Conservation (phyloP, 2,888 invertebrate genomes). For the Erynnis tages region DNA sequence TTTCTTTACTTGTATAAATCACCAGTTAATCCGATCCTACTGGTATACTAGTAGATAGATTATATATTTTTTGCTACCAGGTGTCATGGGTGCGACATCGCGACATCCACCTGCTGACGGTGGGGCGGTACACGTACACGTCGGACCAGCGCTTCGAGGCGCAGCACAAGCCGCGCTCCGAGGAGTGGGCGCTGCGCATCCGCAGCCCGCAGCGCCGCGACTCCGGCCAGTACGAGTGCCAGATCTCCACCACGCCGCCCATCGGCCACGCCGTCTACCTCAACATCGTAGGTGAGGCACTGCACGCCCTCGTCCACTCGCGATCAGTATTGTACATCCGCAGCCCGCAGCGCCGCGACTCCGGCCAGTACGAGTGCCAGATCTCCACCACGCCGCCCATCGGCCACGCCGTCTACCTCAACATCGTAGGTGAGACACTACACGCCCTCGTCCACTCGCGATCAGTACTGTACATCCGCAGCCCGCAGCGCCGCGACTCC, state of each 20-base stretch:
- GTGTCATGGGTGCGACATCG: slow-evolving; percentile 96
- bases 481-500: too few species aligned
- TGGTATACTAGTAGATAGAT: too few species aligned
- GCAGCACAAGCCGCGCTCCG: slow-evolving; percentile 91
- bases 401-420: too few species aligned
- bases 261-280: slow-evolving; percentile 89
- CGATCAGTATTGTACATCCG: too few species aligned
- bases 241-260: slow-evolving; percentile 93
- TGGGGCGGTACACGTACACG: slow-evolving; percentile 94
- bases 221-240: slow-evolving; percentile 93
- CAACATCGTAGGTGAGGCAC: slow-evolving; percentile 89
- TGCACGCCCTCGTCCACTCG: background rate
- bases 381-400: too few species aligned
- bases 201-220: slow-evolving; percentile 88
- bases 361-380: too few species aligned
- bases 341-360: too few species aligned
- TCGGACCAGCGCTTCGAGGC: slow-evolving; percentile 90
- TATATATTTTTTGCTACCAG: slow-evolving; percentile 74
- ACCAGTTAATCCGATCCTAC: too few species aligned
- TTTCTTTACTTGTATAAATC: too few species aligned
- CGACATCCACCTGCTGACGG: slow-evolving; percentile 94
- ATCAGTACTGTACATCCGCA: too few species aligned
- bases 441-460: too few species aligned
- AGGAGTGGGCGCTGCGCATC: slow-evolving; percentile 90
- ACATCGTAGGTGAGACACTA: too few species aligned